A percentile compares a stretch with the other conserved stretches of the same genome.
These are phyloP conservation scores for Panulirus ornatus DNA, from an alignment of 1,140 invertebrate species.

Conservation along the genomic window DNA sequence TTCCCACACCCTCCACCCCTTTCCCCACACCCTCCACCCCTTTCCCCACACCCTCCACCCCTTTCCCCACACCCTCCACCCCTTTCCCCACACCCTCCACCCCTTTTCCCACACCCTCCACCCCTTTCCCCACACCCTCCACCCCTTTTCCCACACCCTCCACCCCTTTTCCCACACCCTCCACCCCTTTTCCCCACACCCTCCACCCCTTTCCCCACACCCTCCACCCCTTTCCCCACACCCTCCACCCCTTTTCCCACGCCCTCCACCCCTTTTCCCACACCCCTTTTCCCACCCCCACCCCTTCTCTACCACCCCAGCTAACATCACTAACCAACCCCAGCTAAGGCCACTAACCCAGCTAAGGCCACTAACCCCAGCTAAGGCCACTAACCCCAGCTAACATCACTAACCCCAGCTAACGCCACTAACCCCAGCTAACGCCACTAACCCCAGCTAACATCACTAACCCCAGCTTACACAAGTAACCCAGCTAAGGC, in stretches of 20 bases:
- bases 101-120: neutral
- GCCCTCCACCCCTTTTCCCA: neutral
- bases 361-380: too few species aligned
- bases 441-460: too few species aligned
- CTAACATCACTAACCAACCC: too few species aligned
- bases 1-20: neutral
- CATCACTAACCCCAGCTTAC: too few species aligned
- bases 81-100: neutral
- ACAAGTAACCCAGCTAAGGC: too few species aligned
- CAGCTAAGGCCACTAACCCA: neutral
- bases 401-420: too few species aligned
- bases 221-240: neutral
- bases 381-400: too few species aligned
- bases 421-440: too few species aligned
- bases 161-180: neutral
- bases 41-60: neutral
- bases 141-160: neutral
- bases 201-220: neutral
- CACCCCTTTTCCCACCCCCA: neutral
- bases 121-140: neutral
- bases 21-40: neutral
- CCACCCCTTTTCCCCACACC: neutral
- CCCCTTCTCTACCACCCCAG: neutral
- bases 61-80: too few species aligned
- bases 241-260: neutral